Evolutionary conservation across 2,888 invertebrate genomes (phyloP).

Genomic region (Myopa tessellatipennis): DNA sequence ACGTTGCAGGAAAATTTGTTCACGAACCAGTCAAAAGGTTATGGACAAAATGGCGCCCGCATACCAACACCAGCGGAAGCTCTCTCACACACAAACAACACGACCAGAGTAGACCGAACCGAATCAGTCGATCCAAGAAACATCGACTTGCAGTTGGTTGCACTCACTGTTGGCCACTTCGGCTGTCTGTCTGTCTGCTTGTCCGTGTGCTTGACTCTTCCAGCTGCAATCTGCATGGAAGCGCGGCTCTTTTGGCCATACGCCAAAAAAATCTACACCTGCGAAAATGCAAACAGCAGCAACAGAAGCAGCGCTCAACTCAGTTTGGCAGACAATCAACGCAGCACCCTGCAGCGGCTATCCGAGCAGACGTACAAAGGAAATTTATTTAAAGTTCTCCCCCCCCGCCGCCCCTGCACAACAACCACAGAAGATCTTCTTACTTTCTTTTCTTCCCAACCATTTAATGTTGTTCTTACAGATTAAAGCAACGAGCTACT

Average conservation of each 20-base stretch:
- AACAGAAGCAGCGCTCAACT: constrained; percentile 2
- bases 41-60: constrained; percentile 13
- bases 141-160: not conserved
- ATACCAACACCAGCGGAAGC: not conserved
- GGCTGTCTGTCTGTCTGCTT: not conserved
- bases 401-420: not conserved
- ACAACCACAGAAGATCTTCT: not conserved
- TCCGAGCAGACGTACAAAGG: constrained; percentile 7
- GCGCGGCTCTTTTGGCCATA: constrained; percentile 11
- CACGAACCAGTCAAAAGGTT: constrained; percentile 19
- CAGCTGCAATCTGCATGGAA: not conserved
- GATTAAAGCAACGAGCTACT: not conserved
- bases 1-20: constrained; percentile 16
- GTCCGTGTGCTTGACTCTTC: not conserved
- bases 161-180: not conserved
- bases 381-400: constrained; percentile 13
- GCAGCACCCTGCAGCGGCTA: not conserved
- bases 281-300: constrained; percentile 10
- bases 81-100: not conserved
- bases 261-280: constrained; percentile 19
- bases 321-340: constrained; percentile 16
- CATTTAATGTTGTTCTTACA: not conserved
- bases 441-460: not conserved
- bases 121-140: constrained; percentile 6
- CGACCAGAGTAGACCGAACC: constrained; percentile 8